Conservation (phyloP, 1,140 invertebrate genomes). For the Drosophila triauraria region DNA sequence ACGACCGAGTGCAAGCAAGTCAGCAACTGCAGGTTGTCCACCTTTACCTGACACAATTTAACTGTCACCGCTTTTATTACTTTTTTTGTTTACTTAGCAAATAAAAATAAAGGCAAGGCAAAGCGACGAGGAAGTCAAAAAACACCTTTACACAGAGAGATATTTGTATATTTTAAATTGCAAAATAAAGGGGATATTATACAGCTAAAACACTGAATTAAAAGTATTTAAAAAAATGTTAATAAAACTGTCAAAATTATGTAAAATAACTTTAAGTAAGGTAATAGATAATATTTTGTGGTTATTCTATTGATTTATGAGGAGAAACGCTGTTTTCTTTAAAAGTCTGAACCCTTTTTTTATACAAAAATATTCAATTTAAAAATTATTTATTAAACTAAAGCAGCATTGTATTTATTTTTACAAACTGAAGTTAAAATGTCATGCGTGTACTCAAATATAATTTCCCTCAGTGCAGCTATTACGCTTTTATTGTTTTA, state of each 20-base stretch:
- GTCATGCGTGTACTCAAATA: not conserved
- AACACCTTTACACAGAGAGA: not conserved
- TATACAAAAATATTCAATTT: not conserved
- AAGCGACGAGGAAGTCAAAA: slow-evolving; percentile 13
- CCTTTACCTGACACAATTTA: slow-evolving; percentile 49
- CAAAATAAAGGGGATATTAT: not conserved
- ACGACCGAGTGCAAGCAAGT: slow-evolving; percentile 15
- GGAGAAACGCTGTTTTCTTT: not conserved
- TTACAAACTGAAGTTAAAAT: not conserved
- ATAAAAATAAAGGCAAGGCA: slow-evolving; percentile 37
- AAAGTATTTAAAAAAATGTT: too few species aligned
- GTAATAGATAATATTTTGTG: not conserved
- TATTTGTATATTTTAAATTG: not conserved
- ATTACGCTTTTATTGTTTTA: slow-evolving; percentile 3
- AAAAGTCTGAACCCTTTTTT: not conserved
- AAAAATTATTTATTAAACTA: too few species aligned
- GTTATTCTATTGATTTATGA: too few species aligned
- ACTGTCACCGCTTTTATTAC: slow-evolving; percentile 18
- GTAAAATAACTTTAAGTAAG: not conserved
- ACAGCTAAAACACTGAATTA: too few species aligned
- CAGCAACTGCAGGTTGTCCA: slow-evolving; percentile 39
- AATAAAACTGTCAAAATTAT: not conserved
- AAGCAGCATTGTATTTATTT: too few species aligned
- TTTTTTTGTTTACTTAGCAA: slow-evolving; percentile 31
- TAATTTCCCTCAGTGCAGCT: not conserved